Evolutionary conservation across 2,888 invertebrate species (phyloP), one percentile per base, ranked within the genome.

Genomic region (Dryobota labecula): DNA sequence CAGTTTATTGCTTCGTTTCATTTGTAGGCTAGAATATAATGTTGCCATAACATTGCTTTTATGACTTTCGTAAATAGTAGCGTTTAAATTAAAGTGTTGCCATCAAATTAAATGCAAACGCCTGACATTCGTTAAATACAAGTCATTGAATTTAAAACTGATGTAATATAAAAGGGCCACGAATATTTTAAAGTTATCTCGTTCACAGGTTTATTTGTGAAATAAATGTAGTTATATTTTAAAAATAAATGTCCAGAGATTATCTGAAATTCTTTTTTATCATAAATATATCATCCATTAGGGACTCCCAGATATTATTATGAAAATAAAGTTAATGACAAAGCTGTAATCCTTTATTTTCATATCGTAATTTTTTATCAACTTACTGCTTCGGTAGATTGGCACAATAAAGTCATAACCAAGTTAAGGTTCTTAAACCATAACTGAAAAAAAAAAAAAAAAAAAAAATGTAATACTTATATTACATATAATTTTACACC

Each of bases 401-500:
- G 36, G 24, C 20, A 18, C 43, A 78, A 45, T 57, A 51, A 61
- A 70, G 43, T 38, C 30, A 61, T 61, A 69, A 56, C 61, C 30
- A 20, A 70, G 61, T 75, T 53, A 58, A 57, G 49, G 27, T 41
- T n/a, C n/a, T n/a, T n/a, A n/a, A n/a, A n/a, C n/a, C n/a, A n/a
- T n/a, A n/a, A n/a, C n/a, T n/a, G n/a, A n/a, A n/a, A n/a, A n/a
- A n/a, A n/a, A n/a, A n/a, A n/a, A n/a, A n/a, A n/a, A n/a, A n/a
- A n/a, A n/a, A n/a, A n/a, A n/a, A n/a, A n/a, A n/a, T n/a, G n/a
- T n/a, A n/a, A n/a, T n/a, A n/a, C n/a, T n/a, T n/a, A n/a, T n/a
- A n/a, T n/a, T n/a, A n/a, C n/a, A n/a, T 62, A 62, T 75, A 58
- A 78, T 53, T 74, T 33, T 49, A 45, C 33, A 49, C 45, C 33